A percentile compares a stretch with the other conserved stretches of the same genome.
These are phyloP conservation scores for Invenusta paracnida DNA, from an alignment of 2,888 invertebrate genomes.

Conservation along the genomic window DNA sequence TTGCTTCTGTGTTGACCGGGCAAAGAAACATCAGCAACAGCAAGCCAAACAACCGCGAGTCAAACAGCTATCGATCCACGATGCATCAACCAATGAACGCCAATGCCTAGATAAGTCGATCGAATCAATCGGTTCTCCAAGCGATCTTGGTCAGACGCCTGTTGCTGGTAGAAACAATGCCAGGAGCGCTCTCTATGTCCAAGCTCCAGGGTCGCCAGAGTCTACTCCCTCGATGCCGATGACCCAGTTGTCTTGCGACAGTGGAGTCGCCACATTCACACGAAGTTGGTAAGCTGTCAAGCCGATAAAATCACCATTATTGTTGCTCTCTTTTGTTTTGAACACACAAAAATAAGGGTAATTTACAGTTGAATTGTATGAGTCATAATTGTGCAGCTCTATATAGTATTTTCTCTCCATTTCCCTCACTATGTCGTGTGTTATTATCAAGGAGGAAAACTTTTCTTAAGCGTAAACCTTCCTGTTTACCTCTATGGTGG, in stretches of 20 bases:
- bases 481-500: too few species aligned
- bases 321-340: too few species aligned
- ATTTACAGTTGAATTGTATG: neutral
- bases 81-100: neutral
- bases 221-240: neutral
- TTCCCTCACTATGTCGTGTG: too few species aligned
- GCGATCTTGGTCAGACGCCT: neutral
- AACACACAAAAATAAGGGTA: too few species aligned
- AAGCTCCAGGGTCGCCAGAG: neutral
- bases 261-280: neutral
- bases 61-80: neutral
- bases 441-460: too few species aligned
- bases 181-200: neutral
- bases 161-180: neutral
- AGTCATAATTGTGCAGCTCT: too few species aligned
- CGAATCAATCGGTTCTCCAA: conserved; percentile 6
- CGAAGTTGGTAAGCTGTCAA: neutral
- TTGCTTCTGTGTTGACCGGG: neutral
- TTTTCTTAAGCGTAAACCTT: too few species aligned
- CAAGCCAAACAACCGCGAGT: neutral
- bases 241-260: neutral
- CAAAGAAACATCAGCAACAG: neutral
- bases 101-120: neutral
- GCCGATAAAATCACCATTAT: too few species aligned
- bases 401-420: too few species aligned